Conservation (phyloP, 2,113 vertebrate genomes). For the Motacilla alba region DNA sequence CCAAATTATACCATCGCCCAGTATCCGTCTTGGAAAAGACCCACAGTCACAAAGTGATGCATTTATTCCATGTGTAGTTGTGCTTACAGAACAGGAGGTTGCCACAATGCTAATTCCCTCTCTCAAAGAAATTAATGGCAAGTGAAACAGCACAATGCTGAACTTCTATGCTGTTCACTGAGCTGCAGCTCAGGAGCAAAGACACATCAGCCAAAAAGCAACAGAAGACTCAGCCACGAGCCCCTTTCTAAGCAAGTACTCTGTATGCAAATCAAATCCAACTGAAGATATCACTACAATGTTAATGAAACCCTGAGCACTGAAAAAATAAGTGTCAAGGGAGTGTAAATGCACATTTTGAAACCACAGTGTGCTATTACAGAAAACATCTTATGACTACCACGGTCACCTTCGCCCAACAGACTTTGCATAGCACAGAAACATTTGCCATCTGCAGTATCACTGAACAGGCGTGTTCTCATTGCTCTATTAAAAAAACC, state of each 20-base stretch:
- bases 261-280: slow-evolving; percentile 37
- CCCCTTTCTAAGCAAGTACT: not conserved
- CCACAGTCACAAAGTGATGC: not conserved
- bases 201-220: not conserved
- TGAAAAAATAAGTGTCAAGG: not conserved
- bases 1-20: not conserved
- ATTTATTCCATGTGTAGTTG: not conserved
- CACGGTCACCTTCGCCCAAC: not conserved
- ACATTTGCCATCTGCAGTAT: slow-evolving; percentile 7
- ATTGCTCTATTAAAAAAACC: not conserved
- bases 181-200: not conserved
- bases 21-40: not conserved
- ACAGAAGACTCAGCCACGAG: not conserved
- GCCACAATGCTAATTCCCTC: not conserved
- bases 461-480: slow-evolving; percentile 8
- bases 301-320: slow-evolving; percentile 5
- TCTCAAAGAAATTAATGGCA: not conserved
- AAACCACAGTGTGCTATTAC: not conserved
- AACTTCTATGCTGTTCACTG: not conserved
- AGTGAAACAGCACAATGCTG: not conserved
- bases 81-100: not conserved
- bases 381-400: not conserved
- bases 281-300: not conserved
- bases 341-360: not conserved
- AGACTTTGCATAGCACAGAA: not conserved